phyloP scores from a whole-genome alignment of 2,113 vertebrate genomes.

The Thunnus maccoyii region DNA sequence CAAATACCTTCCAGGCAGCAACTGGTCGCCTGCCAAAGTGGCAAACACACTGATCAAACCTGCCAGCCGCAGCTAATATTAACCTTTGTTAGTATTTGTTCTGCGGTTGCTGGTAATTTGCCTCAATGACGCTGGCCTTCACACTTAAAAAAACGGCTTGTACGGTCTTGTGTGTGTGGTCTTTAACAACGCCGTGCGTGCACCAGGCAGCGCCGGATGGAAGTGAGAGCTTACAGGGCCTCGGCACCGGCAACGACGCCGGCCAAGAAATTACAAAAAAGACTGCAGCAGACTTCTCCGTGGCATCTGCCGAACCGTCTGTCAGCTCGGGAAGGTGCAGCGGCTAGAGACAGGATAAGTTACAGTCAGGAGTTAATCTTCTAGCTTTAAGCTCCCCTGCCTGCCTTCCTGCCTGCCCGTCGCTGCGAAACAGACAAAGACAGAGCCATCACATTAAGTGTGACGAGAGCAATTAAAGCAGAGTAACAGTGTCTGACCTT shows the following conservation, averaged over 20 bases:
- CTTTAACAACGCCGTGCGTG: background rate
- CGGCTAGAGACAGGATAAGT: constrained; percentile 22
- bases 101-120: background rate
- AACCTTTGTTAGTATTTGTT: constrained; percentile 1
- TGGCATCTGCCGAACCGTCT: constrained; percentile 33
- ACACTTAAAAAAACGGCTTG: background rate
- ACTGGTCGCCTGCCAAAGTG: constrained; percentile 10
- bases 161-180: constrained; percentile 1
- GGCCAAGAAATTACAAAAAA: background rate
- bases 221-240: background rate
- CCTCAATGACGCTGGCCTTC: background rate
- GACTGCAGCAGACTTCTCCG: background rate
- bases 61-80: background rate
- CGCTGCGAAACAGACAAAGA: background rate
- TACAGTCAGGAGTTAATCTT: constrained; percentile 54
- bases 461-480: background rate
- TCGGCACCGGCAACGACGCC: too few species aligned
- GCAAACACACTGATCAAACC: constrained; percentile 6
- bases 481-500: background rate
- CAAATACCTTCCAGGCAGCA: constrained; percentile 25
- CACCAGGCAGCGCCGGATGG: background rate
- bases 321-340: constrained; percentile 44
- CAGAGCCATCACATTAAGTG: background rate
- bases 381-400: constrained; percentile 4
- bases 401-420: background rate